A percentile compares a stretch with the other conserved stretches of the same genome.
phyloP scores from a whole-genome alignment of 1,140 invertebrate genomes.

The Popillia japonica region DNA sequence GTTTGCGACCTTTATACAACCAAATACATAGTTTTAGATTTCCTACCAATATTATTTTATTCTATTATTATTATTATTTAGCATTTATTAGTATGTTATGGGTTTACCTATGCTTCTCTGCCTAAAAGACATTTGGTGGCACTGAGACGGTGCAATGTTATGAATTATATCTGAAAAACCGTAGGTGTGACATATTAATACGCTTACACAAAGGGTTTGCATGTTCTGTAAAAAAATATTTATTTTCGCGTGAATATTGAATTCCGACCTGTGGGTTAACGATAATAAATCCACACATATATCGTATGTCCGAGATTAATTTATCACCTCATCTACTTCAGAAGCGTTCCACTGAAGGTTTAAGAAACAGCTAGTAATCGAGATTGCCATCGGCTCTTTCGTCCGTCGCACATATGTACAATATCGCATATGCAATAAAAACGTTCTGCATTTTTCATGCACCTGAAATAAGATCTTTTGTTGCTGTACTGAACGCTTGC shows the following conservation, averaged over 20 bases:
- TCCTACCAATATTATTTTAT: no score
- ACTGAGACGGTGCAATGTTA: not conserved
- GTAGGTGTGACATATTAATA: not conserved
- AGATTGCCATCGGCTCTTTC: conserved; percentile 32
- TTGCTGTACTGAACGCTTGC: conserved; percentile 10
- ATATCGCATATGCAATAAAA: not conserved
- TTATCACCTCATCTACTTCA: conserved; percentile 32
- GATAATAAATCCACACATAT: not conserved
- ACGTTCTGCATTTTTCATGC: conserved; percentile 25
- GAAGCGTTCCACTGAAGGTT: not conserved
- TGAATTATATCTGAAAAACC: not conserved
- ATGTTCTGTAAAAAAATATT: conserved; percentile 17
- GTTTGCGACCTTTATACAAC: no score
- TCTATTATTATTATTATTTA: not conserved
- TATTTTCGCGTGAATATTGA: conserved; percentile 23
- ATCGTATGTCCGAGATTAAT: conserved; percentile 10
- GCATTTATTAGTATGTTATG: not conserved
- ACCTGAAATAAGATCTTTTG: conserved; percentile 18
- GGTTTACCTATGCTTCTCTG: not conserved
- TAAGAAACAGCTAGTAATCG: conserved; percentile 15
- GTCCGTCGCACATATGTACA: conserved; percentile 18
- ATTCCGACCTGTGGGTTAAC: conserved; percentile 1
- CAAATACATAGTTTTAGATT: no score
- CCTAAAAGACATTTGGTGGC: not conserved
- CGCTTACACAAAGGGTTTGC: not conserved